Evolutionary conservation across 2,888 invertebrate genomes (phyloP), one percentile per base, ranked within the genome.

Genomic region (Eueremaeus valkanovi): DNA sequence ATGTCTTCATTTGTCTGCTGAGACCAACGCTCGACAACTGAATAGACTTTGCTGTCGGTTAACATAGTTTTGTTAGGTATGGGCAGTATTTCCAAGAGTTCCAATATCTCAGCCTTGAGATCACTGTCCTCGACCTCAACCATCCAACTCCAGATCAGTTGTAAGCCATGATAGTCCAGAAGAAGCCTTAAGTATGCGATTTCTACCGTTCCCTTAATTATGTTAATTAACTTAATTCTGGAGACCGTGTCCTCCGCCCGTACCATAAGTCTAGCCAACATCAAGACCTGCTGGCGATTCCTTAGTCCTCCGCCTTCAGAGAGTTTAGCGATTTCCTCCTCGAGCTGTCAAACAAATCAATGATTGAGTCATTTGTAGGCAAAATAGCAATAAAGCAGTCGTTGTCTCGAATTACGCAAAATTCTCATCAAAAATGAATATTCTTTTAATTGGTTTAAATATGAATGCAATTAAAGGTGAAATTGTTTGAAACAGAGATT

Each of bases 91-190:
- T 90, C 89, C 76, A 98, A 85, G 0, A 93, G 92, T 81, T 90
- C 89, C 33, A 97, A 85, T 88, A 87, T 84, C 92, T 92, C 79
- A 31, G 79, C 77, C 78, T 84, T 84, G 24, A 84, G 80, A 18
- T 83, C 81, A 31, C 79, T 76, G 75, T 81, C 79, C 6, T 80
- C 79, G 0, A 81, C 87, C 81, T 93, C 92, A 76, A 89, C 88
- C 88, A 96, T 94, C 90, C 97, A 97, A 36, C 92, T 93, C 86
- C 95, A 93, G 76, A 98, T 86, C 74, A 98, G 85, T 8, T 92
- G 86, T 75, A 97, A 86, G 0, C 97, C 97, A 81, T 96, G 93
- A 84, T 96, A 96, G 85, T 85, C 84, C 24, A 86, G 87, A 85
- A 97, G 96, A 78, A 96, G 86, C 18, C 85, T 81, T 42, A 85